These are phyloP conservation scores for Leptinotarsa haldemani DNA, from an alignment of 2,888 invertebrate species.

Conservation along the genomic window DNA sequence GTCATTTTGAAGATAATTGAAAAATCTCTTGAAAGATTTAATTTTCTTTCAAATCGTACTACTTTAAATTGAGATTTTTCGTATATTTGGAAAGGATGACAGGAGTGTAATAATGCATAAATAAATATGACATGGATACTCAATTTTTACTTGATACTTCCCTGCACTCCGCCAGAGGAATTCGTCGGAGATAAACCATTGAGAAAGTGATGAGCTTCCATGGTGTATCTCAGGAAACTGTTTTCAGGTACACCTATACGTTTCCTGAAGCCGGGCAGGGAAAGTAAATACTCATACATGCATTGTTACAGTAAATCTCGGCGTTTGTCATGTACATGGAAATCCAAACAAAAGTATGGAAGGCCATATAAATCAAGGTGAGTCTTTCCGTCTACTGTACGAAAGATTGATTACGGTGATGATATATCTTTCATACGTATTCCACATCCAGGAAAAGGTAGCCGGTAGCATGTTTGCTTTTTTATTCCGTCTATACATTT, in stretches of 20 bases:
- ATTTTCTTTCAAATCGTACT: no score
- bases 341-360: conserved; percentile 55
- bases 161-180: neutral
- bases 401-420: conserved; percentile 36
- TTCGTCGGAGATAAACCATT: conserved; percentile 3
- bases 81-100: no score
- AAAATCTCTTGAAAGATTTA: no score
- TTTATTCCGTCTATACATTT: conserved; percentile 23
- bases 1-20: no score
- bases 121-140: no score
- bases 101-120: no score
- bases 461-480: conserved; percentile 17
- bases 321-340: conserved; percentile 53
- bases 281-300: conserved; percentile 27
- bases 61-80: no score
- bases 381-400: conserved; percentile 45
- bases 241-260: conserved; percentile 23
- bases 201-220: conserved; percentile 10
- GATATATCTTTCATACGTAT: conserved; percentile 32
- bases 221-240: conserved; percentile 24
- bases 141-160: no score
- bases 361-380: conserved; percentile 52
- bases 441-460: conserved; percentile 24
- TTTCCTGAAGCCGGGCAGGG: conserved; percentile 28
- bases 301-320: conserved; percentile 51